phyloP scores from a whole-genome alignment of 2,113 vertebrate species.

The Oryctolagus cuniculus region mOryCun1.1 NC_091450.1:14864501-14865000 shows the following conservation, averaged over 20 bases:
- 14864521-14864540: background rate
- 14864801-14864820: background rate
- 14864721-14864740: background rate
- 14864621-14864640: background rate
- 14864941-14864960: conserved; percentile 95
- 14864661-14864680: background rate
- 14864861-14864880: conserved; percentile 19
- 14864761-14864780: background rate
- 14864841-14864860: conserved; percentile 48
- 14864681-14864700: background rate
- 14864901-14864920: conserved; percentile 93
- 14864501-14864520: background rate
- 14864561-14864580: background rate
- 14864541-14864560: background rate
- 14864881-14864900: conserved; percentile 90
- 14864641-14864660: background rate
- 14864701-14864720: background rate
- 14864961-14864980: conserved; percentile 94
- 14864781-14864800: conserved; percentile 37
- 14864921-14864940: conserved; percentile 93
- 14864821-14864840: conserved; percentile 6
- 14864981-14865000: conserved; percentile 95
- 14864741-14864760: conserved; percentile 3
- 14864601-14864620: background rate
- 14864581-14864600: background rate